phyloP scores from a whole-genome alignment of 2,113 vertebrate genomes.

The Girardinichthys multiradiatus region DNA sequence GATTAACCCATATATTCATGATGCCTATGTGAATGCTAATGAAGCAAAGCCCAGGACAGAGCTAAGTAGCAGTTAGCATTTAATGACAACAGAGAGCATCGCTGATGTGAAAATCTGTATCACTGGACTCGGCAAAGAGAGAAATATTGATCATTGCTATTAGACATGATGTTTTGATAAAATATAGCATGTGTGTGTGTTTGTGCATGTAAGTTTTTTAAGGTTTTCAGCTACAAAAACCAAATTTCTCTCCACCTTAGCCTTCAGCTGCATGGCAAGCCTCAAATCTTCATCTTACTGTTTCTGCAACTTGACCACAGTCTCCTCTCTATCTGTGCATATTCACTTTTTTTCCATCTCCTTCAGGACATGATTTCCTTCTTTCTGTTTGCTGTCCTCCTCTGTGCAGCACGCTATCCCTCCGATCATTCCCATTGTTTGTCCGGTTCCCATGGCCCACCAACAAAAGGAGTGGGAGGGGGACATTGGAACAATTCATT shows the following conservation, averaged over 20 bases:
- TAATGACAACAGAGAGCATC: conserved; percentile 49
- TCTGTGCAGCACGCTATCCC: conserved; percentile 27
- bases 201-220: conserved; percentile 22
- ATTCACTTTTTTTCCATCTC: conserved; percentile 54
- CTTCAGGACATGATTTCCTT: conserved; percentile 69
- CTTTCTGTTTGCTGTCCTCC: conserved; percentile 68
- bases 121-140: conserved; percentile 43
- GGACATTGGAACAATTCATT: conserved; percentile 68
- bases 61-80: conserved; percentile 21
- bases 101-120: conserved; percentile 48
- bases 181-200: conserved; percentile 24
- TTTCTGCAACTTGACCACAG: conserved; percentile 59
- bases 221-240: conserved; percentile 21
- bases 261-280: conserved; percentile 58
- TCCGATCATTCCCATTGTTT: conserved; percentile 68
- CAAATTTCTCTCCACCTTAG: conserved; percentile 32
- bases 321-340: conserved; percentile 56
- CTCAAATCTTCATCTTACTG: conserved; percentile 52
- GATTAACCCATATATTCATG: conserved; percentile 72
- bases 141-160: conserved; percentile 48
- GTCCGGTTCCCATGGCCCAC: conserved; percentile 68
- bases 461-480: conserved; percentile 65
- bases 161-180: conserved; percentile 36
- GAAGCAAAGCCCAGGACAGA: conserved; percentile 30
- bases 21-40: conserved; percentile 66